These are phyloP conservation scores for Myotis planiceps DNA, from an alignment of 2,797 vertebrate genomes.

Conservation along the genomic window DNA sequence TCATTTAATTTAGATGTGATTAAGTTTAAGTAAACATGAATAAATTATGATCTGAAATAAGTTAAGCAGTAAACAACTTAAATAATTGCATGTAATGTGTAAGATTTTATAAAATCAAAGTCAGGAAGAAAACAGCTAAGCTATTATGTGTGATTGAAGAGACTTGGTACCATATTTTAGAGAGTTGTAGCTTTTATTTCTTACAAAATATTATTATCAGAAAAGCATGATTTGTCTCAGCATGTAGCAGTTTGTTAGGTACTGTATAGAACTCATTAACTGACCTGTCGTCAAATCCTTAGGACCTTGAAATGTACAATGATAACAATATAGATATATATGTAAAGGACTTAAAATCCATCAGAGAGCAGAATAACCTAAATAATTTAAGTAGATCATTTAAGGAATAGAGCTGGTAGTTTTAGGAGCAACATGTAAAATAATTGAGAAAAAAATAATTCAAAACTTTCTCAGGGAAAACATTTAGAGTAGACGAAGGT, in stretches of 20 bases:
- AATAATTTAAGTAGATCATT: not conserved
- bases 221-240: not conserved
- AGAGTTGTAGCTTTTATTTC: not conserved
- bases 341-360: not conserved
- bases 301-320: not conserved
- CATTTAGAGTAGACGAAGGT: not conserved
- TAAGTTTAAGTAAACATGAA: not conserved
- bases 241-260: not conserved
- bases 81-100: not conserved
- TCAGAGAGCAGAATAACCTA: not conserved
- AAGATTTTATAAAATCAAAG: not conserved
- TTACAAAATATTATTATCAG: not conserved
- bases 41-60: not conserved
- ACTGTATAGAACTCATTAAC: not conserved
- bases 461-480: not conserved
- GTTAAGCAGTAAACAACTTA: not conserved
- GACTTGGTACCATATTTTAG: not conserved
- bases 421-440: constrained; percentile 8
- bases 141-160: not conserved
- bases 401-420: not conserved
- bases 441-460: not conserved
- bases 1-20: not conserved
- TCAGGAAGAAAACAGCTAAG: not conserved
- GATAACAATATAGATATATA: not conserved
- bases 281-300: not conserved